Percentiles rank a stretch among this genome's conserved stretches.
Conservation (phyloP, 1,140 invertebrate genomes). For the Euglossa dilemma region DNA sequence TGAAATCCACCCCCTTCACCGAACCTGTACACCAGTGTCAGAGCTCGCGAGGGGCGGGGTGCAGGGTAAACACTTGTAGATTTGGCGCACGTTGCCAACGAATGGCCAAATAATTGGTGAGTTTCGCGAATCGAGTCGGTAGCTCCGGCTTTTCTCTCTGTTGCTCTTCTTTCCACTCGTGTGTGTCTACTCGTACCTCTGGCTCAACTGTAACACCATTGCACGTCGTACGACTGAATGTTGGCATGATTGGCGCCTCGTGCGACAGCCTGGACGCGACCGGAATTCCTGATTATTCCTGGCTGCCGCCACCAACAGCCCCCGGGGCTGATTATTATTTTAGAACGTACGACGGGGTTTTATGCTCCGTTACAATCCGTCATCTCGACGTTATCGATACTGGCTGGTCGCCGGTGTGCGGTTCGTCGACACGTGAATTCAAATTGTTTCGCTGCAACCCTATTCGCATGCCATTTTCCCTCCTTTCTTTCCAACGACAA, state of each 20-base stretch:
- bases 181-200: conserved; percentile 56
- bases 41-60: conserved; percentile 22
- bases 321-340: conserved; percentile 78
- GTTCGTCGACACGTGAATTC: conserved; percentile 42
- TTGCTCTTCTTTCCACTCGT: conserved; percentile 50
- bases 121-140: conserved; percentile 76
- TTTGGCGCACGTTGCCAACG: conserved; percentile 80
- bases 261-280: conserved; percentile 72
- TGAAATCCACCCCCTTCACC: background rate
- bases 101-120: conserved; percentile 81
- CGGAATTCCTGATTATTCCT: conserved; percentile 79
- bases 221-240: conserved; percentile 77
- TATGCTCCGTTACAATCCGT: conserved; percentile 59
- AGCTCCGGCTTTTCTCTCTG: conserved; percentile 48
- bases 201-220: conserved; percentile 61
- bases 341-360: conserved; percentile 68
- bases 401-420: conserved; percentile 6
- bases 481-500: background rate
- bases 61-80: conserved; percentile 80
- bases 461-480: background rate
- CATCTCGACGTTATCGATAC: conserved; percentile 63
- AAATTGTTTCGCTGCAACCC: conserved; percentile 20
- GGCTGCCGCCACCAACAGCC: conserved; percentile 45
- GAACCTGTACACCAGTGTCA: conserved; percentile 7
- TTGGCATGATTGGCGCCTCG: conserved; percentile 80